Evolutionary conservation across 2,797 vertebrate genomes (phyloP), one percentile per base, ranked within the genome.

Genomic region (Atherinosoma microstoma): DNA sequence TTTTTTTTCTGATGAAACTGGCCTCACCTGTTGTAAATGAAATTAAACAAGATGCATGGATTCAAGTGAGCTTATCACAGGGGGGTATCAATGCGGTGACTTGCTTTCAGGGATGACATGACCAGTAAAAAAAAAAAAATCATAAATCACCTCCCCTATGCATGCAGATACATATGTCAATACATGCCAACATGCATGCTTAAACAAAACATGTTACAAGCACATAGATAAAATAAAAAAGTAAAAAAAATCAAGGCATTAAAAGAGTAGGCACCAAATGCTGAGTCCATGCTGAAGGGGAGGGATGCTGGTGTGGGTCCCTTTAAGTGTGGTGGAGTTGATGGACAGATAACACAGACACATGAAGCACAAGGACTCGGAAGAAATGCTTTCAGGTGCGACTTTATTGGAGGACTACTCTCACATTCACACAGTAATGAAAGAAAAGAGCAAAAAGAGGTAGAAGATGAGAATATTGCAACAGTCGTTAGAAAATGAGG

Each of bases 291-390:
- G 93, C 92, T 90, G 84, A 70, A 42, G 66, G 24, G 57, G 27
- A 27, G 74, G 76, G 36, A 51, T 79, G 90, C 75, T 76, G 79
- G 67, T 75, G 85, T 72, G 80, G 47, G 68, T 82, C 88, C 87
- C 71, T 82, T 75, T 29, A 58, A 80, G 90, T 91, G 91, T 84
- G 82, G 91, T 89, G 91, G 86, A 91, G 87, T 90, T 89, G 91
- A 94, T 94, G 94, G 93, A 95, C 93, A 93, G 89, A 90, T 88
- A 93, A 94, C 93, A 95, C 92, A 76, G 94, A 94, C 93, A 95
- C 93, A 96, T 95, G 93, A 95, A 94, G 94, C 93, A 96, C 94
- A 92, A 94, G 83, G 94, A 95, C 93, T 93, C 94, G 73, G 91
- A 94, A 83, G 89, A 92, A 88, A 94, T 95, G 94, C 91, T 96